Evolutionary conservation across 2,113 vertebrate species (phyloP), one percentile per base, ranked within the genome.

Genomic region (Pristiophorus japonicus): DNA sequence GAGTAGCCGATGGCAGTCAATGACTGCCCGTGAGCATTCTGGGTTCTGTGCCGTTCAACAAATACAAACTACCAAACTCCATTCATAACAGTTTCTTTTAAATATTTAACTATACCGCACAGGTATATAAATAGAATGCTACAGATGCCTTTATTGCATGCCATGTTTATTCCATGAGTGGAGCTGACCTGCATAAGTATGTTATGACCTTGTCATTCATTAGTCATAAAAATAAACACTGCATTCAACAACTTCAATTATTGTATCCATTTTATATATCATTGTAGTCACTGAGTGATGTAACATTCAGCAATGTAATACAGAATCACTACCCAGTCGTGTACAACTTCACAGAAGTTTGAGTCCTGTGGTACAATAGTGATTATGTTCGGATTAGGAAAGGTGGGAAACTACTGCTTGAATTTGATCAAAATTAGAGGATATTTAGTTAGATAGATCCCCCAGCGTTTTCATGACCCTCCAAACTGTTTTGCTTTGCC

Each of bases 191-290:
- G 38, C 78, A 81, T 18, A 81, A 81, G n/a, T 81, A 81, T 20
- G 38, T 81, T 81, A 45, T 81, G 78, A 81, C 78, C 78, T 42
- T 81, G 38, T 81, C 78, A 81, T 81, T 81, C 78, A 81, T 81
- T 81, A 45, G 16, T 81, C 38, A 18, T 81, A 38, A 42, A 81
- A 81, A 81, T 81, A 81, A 81, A 81, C 38, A 81, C 78, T 81
- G 1, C 78, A 45, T 81, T 81, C 38, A 81, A 81, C 78, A 81
- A 20, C 78, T 81, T 81, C 78, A 81, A 81, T 81, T 81, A 81
- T 45, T 16, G 78, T 42, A 81, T 81, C 78, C 78, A 81, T 81
- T 81, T 81, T 81, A 81, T 81, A 81, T 81, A 81, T 81, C 78
- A 42, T 81, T 81, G 78, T 42, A 81, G 78, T 81, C 38, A 81